phyloP scores from a whole-genome alignment of 2,888 invertebrate species.

The Abscondita cerata region DNA sequence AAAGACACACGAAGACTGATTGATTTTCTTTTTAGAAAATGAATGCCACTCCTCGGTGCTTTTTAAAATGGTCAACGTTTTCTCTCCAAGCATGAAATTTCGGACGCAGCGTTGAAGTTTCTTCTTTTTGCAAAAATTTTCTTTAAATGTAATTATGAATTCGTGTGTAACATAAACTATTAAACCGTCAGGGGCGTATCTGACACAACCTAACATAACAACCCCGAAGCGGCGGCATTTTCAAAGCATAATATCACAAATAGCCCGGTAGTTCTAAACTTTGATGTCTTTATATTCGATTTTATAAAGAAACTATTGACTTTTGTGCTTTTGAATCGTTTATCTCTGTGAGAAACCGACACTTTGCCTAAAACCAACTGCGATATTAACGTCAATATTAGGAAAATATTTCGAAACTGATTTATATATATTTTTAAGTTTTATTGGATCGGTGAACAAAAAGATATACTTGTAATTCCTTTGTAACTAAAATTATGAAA shows the following conservation, averaged over 20 bases:
- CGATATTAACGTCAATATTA: conserved; percentile 30
- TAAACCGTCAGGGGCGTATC: conserved; percentile 24
- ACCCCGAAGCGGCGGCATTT: conserved; percentile 25
- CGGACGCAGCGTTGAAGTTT: neutral
- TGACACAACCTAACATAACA: conserved; percentile 31
- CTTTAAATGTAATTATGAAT: too few species aligned
- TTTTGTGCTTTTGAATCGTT: conserved; percentile 24
- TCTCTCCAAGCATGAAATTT: conserved; percentile 15
- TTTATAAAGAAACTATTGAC: conserved; percentile 33
- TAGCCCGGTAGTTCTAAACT: conserved; percentile 31
- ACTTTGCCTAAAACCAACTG: conserved; percentile 11
- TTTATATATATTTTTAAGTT: conserved; percentile 2
- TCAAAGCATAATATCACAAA: conserved; percentile 29
- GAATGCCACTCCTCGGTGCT: conserved; percentile 9
- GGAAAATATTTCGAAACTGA: conserved; percentile 19
- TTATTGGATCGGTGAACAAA: neutral
- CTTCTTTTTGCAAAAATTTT: too few species aligned
- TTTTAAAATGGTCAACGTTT: neutral
- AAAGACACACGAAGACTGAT: conserved; percentile 29
- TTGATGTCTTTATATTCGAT: conserved; percentile 35
- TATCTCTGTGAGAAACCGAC: conserved; percentile 26
- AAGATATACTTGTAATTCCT: conserved; percentile 11
- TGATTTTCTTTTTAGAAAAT: conserved; percentile 23
- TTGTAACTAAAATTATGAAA: conserved; percentile 18
- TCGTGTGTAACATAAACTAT: neutral